These are phyloP conservation scores for Tupiocoris notatus DNA, from an alignment of 2,888 invertebrate species.

Conservation along the genomic window DNA sequence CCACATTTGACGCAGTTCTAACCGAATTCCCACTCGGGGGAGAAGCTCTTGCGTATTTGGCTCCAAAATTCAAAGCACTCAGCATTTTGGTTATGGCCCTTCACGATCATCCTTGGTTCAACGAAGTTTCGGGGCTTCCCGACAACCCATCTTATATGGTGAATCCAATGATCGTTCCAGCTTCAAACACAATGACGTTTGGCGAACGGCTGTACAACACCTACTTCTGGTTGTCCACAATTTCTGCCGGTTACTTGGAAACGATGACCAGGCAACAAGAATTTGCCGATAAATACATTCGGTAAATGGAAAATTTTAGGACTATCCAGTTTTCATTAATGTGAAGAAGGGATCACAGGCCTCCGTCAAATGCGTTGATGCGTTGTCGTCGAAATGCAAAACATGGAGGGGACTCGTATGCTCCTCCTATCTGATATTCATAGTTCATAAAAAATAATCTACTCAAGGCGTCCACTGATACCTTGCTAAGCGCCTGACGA, in stretches of 20 bases:
- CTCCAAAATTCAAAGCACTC: constrained; percentile 36
- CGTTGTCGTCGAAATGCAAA: too few species aligned
- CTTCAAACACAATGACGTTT: constrained; percentile 14
- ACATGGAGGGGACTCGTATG: too few species aligned
- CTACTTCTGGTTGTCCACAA: background rate
- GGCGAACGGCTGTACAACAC: constrained; percentile 35
- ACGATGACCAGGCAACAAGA: constrained; percentile 41
- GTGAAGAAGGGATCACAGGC: too few species aligned
- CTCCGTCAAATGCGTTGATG: too few species aligned
- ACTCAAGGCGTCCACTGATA: too few species aligned
- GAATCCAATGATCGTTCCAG: background rate
- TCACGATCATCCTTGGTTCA: constrained; percentile 42
- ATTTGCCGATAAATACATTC: constrained; percentile 44
- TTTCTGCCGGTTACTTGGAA: constrained; percentile 33
- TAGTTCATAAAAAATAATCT: too few species aligned
- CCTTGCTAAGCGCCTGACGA: too few species aligned
- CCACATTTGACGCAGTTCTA: constrained; percentile 30
- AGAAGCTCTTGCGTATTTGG: constrained; percentile 3
- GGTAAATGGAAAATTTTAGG: background rate
- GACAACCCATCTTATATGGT: constrained; percentile 46
- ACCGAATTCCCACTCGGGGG: constrained; percentile 8
- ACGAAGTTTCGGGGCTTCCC: constrained; percentile 44
- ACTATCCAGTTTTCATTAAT: too few species aligned
- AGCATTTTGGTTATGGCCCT: constrained; percentile 21
- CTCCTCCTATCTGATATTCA: too few species aligned